Base-by-base conservation (phyloP, 2,113 vertebrate species). In the Picathartes gymnocephalus region DNA sequence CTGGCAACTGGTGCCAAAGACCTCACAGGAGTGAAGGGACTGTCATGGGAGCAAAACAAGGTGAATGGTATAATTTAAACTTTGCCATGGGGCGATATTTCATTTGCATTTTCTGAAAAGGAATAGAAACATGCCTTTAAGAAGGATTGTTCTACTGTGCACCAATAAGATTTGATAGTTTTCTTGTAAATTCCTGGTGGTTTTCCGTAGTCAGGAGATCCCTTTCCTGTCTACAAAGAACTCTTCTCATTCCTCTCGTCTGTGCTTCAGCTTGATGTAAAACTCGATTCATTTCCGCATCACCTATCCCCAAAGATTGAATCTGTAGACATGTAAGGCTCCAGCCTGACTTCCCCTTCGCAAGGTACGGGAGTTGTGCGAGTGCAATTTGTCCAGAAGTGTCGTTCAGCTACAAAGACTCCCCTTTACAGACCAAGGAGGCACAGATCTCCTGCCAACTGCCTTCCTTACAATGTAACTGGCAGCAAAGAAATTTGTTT, bases 141-240 rank as follows among this genome's bases (percentile, higher is more conserved):
- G 90, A 76, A 93, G 60, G 82, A 96, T 95, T 97, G 94, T 96
- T 91, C 94, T 94, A 14, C 72, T 79, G 61, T 33, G 28, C 65
- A 27, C 85, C 88, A 88, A 12, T 81, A 86, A 71, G 93, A 84
- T 81, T 93, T 74, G 69, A 53, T 71, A 12, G 31, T 92, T 95
- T 86, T 86, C 95, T 96, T 88, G 93, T 96, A 96, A 96, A 97
- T 95, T 96, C 94, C 80, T 94, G 28, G 93, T 94, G 92, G 95
- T 96, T 96, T 97, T 94, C 95, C 2, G 44, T 84, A 83, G 85
- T 83, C 86, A 84, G 68, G 88, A 90, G 94, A 90, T 94, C 80
- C 61, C 61, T 96, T 94, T 96, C 86, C 93, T 81, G 69, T 81
- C 88, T 65, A 96, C 96, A 97, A 97, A 96, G 95, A 94, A 7